Conservation (phyloP, 2,797 vertebrate genomes). For the Eidolon dupreanum region DNA sequence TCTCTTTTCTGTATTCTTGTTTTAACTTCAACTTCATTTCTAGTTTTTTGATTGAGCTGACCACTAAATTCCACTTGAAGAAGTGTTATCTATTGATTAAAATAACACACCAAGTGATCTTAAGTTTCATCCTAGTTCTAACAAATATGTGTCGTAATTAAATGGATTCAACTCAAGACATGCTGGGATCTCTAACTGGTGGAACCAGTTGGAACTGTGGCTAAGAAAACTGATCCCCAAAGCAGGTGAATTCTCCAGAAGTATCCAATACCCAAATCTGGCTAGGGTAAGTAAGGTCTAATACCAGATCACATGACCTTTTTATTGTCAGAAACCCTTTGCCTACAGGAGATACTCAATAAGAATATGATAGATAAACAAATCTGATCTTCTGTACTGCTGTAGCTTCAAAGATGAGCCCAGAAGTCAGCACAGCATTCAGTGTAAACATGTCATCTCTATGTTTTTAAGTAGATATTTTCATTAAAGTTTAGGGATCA, state of each 20-base stretch:
- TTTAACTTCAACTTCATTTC: not conserved
- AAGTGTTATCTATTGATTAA: not conserved
- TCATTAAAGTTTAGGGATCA: not conserved
- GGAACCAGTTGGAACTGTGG: not conserved
- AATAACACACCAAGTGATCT: not conserved
- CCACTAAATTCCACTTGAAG: not conserved
- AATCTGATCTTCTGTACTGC: not conserved
- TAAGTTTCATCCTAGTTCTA: not conserved
- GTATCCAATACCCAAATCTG: not conserved
- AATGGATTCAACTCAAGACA: not conserved
- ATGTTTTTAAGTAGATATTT: not conserved
- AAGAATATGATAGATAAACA: not conserved
- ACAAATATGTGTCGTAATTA: not conserved
- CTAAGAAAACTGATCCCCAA: not conserved
- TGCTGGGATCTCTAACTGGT: not conserved
- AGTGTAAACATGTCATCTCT: not conserved
- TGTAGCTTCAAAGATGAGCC: not conserved
- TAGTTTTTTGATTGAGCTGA: not conserved
- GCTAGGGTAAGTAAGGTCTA: not conserved
- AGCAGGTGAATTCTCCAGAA: not conserved
- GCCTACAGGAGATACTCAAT: not conserved
- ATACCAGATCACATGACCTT: not conserved
- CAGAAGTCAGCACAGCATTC: not conserved
- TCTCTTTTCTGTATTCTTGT: not conserved
- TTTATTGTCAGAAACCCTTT: not conserved